Evolutionary conservation across 2,797 vertebrate species (phyloP), one percentile per base, ranked within the genome.

Genomic region (Lindbergichthys nudifrons): DNA sequence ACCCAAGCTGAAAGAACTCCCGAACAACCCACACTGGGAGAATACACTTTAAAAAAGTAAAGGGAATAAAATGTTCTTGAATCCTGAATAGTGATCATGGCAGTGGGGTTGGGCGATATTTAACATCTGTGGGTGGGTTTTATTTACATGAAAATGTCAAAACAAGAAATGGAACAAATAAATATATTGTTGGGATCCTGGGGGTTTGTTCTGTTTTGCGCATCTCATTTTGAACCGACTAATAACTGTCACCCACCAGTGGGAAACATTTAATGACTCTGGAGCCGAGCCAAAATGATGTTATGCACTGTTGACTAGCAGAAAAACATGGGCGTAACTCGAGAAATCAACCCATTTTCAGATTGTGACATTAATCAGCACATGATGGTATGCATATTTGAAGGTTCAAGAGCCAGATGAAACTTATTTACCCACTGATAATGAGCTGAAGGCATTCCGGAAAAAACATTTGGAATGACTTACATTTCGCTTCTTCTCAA

Each of bases 91-190:
- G 52, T 18, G 30, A 79, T 74, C 63, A 57, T 1, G 70, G 23
- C 48, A 23, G 47, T 21, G 11, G 15, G 47, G 50, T 62, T 73
- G 63, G 45, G 62, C 64, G 26, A 80, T 16, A 53, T 58, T 65
- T 16, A 56, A 73, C 30, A 70, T 61, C 23, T 62, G 52, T 50
- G 54, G 56, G 64, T 61, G 68, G 68, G 21, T 65, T 61, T 26
- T 77, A 70, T 70, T 76, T 15, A 3, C 43, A 64, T 52, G n/a
- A 18, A 85, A 70, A 80, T 60, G 62, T 79, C 63, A 65, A 70
- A 72, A 77, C 32, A 67, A 67, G 41, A 70, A 54, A 50, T 43
- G 1, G 42, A 61, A 65, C 1, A 36, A 36, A 6, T 36, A 36
- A 9, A 74, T 30, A 65, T 46, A 51, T 67, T 54, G 23, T 70